A percentile compares a stretch with the other conserved stretches of the same genome.
These are phyloP conservation scores for Emesis russula DNA, from an alignment of 2,888 invertebrate species.

Conservation along the genomic window DNA sequence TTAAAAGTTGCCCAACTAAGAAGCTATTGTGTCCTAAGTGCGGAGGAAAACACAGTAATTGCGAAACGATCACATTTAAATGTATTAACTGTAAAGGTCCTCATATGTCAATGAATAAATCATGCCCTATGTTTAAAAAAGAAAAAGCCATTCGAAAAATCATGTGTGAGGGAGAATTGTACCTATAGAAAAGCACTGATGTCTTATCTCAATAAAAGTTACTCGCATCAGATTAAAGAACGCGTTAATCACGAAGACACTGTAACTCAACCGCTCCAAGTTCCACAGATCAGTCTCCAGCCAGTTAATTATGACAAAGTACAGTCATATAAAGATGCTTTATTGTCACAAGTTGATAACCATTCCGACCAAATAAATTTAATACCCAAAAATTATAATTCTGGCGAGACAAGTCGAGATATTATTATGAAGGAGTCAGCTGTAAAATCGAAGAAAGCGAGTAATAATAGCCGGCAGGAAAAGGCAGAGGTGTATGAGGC, in stretches of 20 bases:
- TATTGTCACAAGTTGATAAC: no score
- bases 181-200: conserved; percentile 40
- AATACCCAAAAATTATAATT: no score
- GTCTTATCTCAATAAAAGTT: conserved; percentile 37
- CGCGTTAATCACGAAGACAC: background rate
- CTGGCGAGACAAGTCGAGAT: no score
- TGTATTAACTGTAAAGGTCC: conserved; percentile 67
- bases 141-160: conserved; percentile 59
- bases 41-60: conserved; percentile 2
- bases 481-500: no score
- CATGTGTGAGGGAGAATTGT: conserved; percentile 32
- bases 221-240: conserved; percentile 21
- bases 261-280: background rate
- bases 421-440: no score
- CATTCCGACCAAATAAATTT: no score
- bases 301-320: no score
- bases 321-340: no score
- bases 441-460: no score
- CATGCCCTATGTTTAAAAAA: conserved; percentile 50
- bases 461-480: no score
- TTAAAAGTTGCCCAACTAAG: conserved; percentile 33
- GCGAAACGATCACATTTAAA: conserved; percentile 29
- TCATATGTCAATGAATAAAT: conserved; percentile 54
- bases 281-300: background rate
- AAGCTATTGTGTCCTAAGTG: conserved; percentile 56